A percentile compares a stretch with the other conserved stretches of the same genome.
These are phyloP conservation scores for Lithobius niger DNA, from an alignment of 1,140 invertebrate genomes.

Conservation along the genomic window DNA sequence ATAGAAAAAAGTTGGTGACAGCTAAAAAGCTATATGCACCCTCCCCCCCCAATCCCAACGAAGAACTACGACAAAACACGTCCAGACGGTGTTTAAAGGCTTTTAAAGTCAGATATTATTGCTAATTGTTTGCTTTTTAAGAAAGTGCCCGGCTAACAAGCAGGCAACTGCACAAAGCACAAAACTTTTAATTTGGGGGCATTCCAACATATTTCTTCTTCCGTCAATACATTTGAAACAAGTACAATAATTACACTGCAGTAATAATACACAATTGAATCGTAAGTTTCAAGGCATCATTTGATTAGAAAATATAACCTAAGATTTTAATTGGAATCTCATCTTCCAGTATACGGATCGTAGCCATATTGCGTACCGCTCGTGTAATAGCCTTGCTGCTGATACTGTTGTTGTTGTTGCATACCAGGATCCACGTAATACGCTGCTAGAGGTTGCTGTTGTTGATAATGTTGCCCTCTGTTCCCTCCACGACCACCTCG, in stretches of 20 bases:
- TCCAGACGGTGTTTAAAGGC: too few species aligned
- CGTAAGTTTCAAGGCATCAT: not conserved
- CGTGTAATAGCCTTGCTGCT: not conserved
- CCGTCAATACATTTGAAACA: not conserved
- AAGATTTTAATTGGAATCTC: not conserved
- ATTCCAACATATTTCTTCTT: too few species aligned
- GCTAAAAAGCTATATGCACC: too few species aligned
- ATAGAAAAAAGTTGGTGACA: too few species aligned
- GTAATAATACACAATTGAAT: not conserved
- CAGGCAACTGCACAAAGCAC: too few species aligned
- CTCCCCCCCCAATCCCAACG: too few species aligned
- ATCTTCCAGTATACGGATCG: too few species aligned
- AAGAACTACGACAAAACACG: too few species aligned
- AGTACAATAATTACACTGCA: not conserved
- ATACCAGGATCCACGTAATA: not conserved
- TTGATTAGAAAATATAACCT: not conserved
- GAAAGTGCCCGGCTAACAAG: too few species aligned
- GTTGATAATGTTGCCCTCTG: not conserved
- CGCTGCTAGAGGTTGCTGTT: not conserved
- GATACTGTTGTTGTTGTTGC: not conserved
- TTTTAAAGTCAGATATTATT: too few species aligned
- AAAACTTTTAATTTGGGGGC: too few species aligned
- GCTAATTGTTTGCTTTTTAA: too few species aligned
- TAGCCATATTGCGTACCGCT: not conserved
- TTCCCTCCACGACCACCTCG: conserved; percentile 13